Evolutionary conservation across 30 jellyfish, hydroid and myxozoan genomes (phyloP), one percentile per base, ranked within the genome.

Genomic region (Aurelia coerulea): DNA sequence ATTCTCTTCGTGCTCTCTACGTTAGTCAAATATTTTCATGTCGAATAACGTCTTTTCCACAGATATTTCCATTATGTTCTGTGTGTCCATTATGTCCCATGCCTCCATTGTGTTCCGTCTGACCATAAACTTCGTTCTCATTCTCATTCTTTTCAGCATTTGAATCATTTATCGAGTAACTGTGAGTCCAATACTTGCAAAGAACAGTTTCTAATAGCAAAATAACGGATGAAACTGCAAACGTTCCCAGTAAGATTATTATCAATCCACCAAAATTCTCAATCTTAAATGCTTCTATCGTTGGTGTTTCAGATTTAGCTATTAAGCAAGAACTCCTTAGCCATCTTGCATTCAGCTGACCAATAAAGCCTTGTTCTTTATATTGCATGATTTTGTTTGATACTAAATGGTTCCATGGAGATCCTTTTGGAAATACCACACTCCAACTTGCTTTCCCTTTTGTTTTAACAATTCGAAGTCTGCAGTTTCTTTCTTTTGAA

Each of bases 201-300:
- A 39, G 9, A 3, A 39, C 51, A 39, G 51, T 39, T 23, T 79
- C 89, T 2, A 79, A 14, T 1, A 79, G 79, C 64, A 79, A 70
- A 18, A 65, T 19, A 15, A 79, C 42, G 2, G 49, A 18, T 18
- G 89, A 79, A 5, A 66, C 71, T 12, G 52, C 46, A 10, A 79
- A 39, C 2, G 71, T 10, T 9, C 65, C 65, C 18, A 63, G 51
- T n/a, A 79, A 39, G 10, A 79, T 39, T 5, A 63, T n/a, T 14
- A 79, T 41, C 89, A 79, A 63, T 2, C 89, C 89, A 2, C 79
- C 73, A 53, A 79, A 79, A 64, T 79, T 18, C 16, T 13, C 60
- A 8, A 79, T 64, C 37, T 14, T n/a, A 41, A 31, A 79, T 64
- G 65, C 50, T 2, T 64, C 49, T 10, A 29, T 62, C 18, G 73